phyloP scores from a whole-genome alignment of 1,140 invertebrate genomes.

The Cydia amplana region DNA sequence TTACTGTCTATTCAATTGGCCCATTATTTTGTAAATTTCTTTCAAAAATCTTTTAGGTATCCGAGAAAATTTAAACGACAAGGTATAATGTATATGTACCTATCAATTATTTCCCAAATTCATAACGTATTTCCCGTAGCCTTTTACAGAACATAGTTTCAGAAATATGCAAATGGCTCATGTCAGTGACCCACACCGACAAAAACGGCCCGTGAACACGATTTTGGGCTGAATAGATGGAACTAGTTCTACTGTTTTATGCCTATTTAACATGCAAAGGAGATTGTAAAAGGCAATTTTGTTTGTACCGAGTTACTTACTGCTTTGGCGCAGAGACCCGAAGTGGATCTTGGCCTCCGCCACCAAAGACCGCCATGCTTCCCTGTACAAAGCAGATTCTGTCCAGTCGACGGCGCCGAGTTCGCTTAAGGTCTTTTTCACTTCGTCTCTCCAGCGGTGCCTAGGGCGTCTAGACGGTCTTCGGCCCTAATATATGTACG shows the following conservation, averaged over 20 bases:
- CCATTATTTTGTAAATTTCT: neutral
- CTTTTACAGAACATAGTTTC: neutral
- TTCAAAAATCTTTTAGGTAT: neutral
- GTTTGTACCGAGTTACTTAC: neutral
- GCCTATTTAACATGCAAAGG: constrained; percentile 10
- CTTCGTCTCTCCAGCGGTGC: no score
- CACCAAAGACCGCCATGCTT: no score
- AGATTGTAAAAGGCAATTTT: neutral
- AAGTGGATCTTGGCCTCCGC: no score
- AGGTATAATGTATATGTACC: no score
- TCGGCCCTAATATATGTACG: no score
- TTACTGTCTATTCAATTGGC: no score
- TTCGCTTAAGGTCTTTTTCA: no score
- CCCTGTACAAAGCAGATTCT: no score
- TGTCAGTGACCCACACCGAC: neutral
- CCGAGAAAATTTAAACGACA: no score
- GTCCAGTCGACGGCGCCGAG: no score
- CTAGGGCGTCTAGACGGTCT: no score
- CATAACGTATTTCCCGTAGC: neutral
- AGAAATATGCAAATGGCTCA: neutral
- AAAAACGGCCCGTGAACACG: neutral
- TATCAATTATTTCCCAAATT: neutral
- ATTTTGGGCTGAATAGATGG: constrained; percentile 8
- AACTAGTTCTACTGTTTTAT: constrained; percentile 8
- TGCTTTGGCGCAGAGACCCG: no score